Evolutionary conservation across 2,113 vertebrate genomes (phyloP).

Genomic region (Lontra canadensis): DNA sequence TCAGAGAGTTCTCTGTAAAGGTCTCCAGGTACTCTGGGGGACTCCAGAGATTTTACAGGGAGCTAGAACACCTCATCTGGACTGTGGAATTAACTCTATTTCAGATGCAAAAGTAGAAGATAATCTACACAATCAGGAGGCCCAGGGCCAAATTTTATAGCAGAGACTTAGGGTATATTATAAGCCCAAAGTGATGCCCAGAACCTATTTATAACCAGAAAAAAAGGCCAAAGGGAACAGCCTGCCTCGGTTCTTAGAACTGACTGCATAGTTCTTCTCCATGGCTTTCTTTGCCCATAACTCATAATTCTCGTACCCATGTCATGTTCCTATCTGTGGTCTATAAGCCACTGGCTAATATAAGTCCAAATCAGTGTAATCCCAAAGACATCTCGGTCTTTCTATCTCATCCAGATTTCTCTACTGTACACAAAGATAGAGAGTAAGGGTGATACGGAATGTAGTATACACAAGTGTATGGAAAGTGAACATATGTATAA

Average conservation of each 20-base stretch:
- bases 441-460: neutral
- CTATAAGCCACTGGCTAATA: neutral
- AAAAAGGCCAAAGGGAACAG: constrained; percentile 36
- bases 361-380: neutral
- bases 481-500: neutral
- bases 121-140: constrained; percentile 85
- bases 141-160: constrained; percentile 88
- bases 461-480: neutral
- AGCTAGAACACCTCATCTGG: constrained; percentile 82
- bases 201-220: constrained; percentile 76
- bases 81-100: constrained; percentile 89
- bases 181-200: constrained; percentile 86
- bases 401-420: neutral
- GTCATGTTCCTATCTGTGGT: neutral
- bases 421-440: neutral
- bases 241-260: neutral
- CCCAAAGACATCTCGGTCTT: neutral
- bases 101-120: constrained; percentile 91
- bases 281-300: neutral
- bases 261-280: neutral
- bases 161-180: constrained; percentile 82
- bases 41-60: neutral
- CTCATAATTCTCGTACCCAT: rapidly evolving
- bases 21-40: neutral
- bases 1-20: neutral